Conservation (phyloP, 2,797 vertebrate species). For the Masticophis lateralis region DNA sequence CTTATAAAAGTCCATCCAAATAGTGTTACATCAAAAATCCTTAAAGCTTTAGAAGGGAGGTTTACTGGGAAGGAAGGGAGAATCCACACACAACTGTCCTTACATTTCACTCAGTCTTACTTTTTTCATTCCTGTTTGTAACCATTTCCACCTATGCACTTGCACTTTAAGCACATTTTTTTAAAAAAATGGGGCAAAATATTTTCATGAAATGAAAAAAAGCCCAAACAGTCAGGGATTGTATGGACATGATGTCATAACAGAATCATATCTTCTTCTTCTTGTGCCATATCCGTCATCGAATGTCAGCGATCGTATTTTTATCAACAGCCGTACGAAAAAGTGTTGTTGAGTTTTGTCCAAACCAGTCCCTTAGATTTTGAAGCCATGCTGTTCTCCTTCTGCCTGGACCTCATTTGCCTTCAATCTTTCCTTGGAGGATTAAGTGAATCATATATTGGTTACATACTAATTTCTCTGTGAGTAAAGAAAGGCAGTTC, state of each 20-base stretch:
- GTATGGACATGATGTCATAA: not conserved
- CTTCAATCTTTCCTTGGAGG: no score
- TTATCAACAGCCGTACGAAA: no score
- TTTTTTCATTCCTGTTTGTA: not conserved
- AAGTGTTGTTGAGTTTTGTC: no score
- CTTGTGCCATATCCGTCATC: no score
- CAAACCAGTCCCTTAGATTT: no score
- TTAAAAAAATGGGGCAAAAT: not conserved
- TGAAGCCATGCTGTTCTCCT: no score
- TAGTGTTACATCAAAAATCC: not conserved
- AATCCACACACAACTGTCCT: not conserved
- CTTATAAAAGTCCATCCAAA: not conserved
- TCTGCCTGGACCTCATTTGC: no score
- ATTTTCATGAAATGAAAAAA: not conserved
- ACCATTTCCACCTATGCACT: not conserved
- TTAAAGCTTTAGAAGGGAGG: not conserved
- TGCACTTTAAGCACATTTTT: not conserved
- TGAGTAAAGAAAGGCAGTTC: not conserved
- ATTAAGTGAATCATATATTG: not conserved
- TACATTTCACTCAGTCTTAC: not conserved
- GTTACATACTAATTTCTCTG: not conserved
- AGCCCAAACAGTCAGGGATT: not conserved
- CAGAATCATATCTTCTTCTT: no score
- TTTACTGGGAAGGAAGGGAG: not conserved
- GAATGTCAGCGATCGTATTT: no score